Percentiles rank a stretch among this genome's conserved stretches.
Conservation (phyloP, 2,113 vertebrate genomes). For the Psilopsiagon aurifrons region DNA sequence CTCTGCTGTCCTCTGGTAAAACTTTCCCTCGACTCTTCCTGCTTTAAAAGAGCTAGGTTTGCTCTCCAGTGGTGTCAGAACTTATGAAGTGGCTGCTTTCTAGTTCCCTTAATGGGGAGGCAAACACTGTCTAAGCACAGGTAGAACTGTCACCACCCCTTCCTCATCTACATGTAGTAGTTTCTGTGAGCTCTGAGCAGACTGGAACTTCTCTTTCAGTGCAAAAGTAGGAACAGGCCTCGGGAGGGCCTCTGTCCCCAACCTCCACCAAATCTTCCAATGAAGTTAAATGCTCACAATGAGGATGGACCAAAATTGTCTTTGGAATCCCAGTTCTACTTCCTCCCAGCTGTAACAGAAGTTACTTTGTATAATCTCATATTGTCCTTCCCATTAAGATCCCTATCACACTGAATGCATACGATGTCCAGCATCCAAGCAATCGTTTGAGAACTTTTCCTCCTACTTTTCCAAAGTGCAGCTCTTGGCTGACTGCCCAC, state of each 20-base stretch:
- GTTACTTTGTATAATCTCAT: neutral
- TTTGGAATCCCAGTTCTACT: neutral
- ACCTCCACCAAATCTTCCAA: neutral
- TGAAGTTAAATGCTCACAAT: neutral
- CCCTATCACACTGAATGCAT: neutral
- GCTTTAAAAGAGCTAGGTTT: slow-evolving; percentile 16
- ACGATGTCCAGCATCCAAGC: neutral
- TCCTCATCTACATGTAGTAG: neutral
- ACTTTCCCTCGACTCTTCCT: neutral
- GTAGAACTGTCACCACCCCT: neutral
- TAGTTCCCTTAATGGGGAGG: neutral
- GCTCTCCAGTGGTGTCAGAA: neutral
- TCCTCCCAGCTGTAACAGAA: neutral
- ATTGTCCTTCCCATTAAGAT: neutral
- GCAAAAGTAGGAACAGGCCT: neutral
- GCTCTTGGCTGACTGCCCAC: neutral
- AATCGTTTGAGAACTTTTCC: neutral
- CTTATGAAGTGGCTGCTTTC: neutral
- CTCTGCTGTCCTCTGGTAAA: neutral
- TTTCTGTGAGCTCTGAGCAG: neutral
- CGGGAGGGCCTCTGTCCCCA: neutral
- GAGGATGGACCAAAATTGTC: neutral
- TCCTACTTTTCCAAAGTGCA: neutral
- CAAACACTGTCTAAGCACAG: neutral
- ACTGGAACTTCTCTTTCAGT: neutral